These are phyloP conservation scores for Lichenostomus cassidix DNA, from an alignment of 2,113 vertebrate genomes.

Conservation along the genomic window DNA sequence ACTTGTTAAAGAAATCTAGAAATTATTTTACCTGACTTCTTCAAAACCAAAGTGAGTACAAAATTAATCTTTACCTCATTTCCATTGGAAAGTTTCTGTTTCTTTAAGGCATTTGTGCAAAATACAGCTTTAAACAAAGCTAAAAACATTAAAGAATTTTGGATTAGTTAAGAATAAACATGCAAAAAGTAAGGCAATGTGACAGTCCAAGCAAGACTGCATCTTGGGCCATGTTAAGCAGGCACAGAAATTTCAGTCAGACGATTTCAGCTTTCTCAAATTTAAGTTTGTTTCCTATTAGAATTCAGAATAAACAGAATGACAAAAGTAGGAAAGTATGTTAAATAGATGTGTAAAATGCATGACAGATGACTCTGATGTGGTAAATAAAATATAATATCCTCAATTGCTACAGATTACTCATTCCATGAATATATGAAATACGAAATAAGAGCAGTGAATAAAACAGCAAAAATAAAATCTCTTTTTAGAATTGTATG, in stretches of 20 bases:
- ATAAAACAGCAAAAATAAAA: neutral
- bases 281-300: neutral
- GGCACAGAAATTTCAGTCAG: neutral
- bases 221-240: neutral
- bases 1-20: slow-evolving; percentile 28
- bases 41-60: neutral
- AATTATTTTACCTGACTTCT: slow-evolving; percentile 21
- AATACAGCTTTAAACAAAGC: neutral
- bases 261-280: neutral
- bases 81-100: neutral
- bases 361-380: neutral
- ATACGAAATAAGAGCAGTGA: neutral
- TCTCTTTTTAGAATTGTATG: neutral
- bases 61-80: slow-evolving; percentile 9
- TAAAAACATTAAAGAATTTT: neutral
- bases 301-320: neutral
- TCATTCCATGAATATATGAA: neutral
- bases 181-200: neutral
- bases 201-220: neutral
- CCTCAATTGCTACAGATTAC: neutral
- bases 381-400: slow-evolving; percentile 24
- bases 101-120: neutral
- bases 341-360: slow-evolving; percentile 12
- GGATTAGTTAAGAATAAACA: neutral
- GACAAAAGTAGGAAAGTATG: neutral